These are phyloP conservation scores for Streblospio benedicti DNA, from an alignment of 1,140 invertebrate genomes.

Conservation along the genomic window DNA sequence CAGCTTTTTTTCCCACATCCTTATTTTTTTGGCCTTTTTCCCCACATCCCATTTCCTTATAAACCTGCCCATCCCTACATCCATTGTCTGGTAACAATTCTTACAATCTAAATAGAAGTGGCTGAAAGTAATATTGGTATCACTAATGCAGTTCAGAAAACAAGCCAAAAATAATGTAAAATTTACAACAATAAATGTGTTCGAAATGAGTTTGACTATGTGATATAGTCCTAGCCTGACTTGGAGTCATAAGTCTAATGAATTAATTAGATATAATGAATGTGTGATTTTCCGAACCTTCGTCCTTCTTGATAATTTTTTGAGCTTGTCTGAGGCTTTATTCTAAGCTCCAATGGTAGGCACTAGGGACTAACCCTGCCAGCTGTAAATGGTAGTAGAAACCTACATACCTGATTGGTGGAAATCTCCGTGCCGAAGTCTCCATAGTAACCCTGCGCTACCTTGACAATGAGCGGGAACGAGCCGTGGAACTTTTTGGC, in stretches of 20 bases:
- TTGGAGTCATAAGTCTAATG: not conserved
- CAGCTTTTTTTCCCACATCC: too few relatives aligned
- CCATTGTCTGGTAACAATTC: too few relatives aligned
- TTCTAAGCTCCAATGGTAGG: not conserved
- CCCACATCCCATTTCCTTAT: too few relatives aligned
- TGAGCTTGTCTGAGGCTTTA: not conserved
- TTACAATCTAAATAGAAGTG: too few relatives aligned
- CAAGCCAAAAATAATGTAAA: too few relatives aligned
- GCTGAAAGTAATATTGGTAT: too few relatives aligned
- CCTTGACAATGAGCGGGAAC: slow-evolving; percentile 11
- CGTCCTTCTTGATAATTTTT: not conserved
- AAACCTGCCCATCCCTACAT: too few relatives aligned
- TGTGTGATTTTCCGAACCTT: not conserved
- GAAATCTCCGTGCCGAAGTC: slow-evolving; percentile 5
- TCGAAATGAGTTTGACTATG: too few relatives aligned
- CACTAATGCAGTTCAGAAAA: too few relatives aligned
- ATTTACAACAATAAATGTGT: too few relatives aligned
- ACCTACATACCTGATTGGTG: not conserved
- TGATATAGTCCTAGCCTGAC: not conserved
- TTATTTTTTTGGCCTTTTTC: too few relatives aligned
- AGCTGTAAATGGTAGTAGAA: not conserved
- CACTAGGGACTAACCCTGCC: not conserved
- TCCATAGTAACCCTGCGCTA: slow-evolving; percentile 8
- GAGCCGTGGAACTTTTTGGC: not conserved
- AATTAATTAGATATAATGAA: not conserved